Base-by-base conservation (phyloP, 1,140 invertebrate species). In the Calycopis cecrops region DNA sequence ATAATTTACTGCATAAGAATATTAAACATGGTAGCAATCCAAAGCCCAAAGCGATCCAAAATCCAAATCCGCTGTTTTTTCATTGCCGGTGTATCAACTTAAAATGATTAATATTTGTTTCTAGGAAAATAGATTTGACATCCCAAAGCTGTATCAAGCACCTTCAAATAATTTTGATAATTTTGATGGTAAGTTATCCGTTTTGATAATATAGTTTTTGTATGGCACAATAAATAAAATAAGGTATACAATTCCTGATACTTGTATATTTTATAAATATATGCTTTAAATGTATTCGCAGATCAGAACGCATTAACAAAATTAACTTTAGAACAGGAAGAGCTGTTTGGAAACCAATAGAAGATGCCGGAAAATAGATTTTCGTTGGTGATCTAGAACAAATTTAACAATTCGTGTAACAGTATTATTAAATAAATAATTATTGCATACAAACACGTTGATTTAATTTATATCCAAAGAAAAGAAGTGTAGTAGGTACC, bases 81-180 rank as follows among this genome's bases (percentile, higher is more conserved):
- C 38, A 52, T 47, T n/a, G 42, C 16, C 10, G 28, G 17, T 28
- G 21, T 28, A 6, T 6, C 21, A 28, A 51, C 11, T 40, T 16
- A 17, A 4, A 48, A 49, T 18, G 8, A 6, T 9, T 17, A 18
- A 51, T 42, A 55, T 56, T 67, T 66, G 52, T 52, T 73, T 76
- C 7, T 60, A 85, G 82, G 72, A 66, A 63, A 80, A 79, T 49
- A 74, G 73, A 34, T 83, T 64, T 37, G 79, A 85, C 58, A 85
- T 85, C 52, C 82, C 82, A 21, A 85, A 85, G 55, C 60, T 77
- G 9, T 85, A 84, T 58, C 67, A 75, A 50, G 16, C 76, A 42
- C 69, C 76, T 14, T 52, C 53, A 11, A 72, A 74, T 47, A 68
- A 62, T 34, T 53, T 62, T 50, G 69, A 74, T 40, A 56, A 63